Base-by-base conservation (phyloP, 2,113 vertebrate genomes). In the Ceyx cyanopectus region DNA sequence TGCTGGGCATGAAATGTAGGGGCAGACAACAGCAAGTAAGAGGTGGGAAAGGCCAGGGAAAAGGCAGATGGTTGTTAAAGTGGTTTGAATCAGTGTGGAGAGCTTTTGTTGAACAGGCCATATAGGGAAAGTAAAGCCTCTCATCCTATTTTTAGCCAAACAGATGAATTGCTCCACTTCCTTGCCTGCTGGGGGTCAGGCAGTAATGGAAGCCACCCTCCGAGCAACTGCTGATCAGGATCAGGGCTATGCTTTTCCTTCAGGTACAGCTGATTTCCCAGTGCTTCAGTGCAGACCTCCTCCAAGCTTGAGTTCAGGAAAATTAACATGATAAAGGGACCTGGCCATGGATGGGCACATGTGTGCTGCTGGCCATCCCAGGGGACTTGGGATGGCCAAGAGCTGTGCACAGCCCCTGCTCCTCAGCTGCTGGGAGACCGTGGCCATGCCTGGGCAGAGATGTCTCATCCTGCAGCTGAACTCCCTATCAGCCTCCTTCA, bases 141-240 rank as follows among this genome's bases (percentile, higher is more conserved):
- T 89, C 60, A 14, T 73, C 9, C 81, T 95, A 84, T 94, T 95
- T 95, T 95, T 91, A 94, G 68, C 61, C 15, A 34, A 34, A 34
- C 63, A 93, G 67, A 37, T 80, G 69, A 81, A 86, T 58, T 75
- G 37, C 62, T 81, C 62, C 27, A 60, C 69, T 94, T 84, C 10
- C 40, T 50, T 91, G 77, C 30, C 93, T 0, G 1, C 0, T 0
- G 93, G 93, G 93, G 75, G 62, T 75, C 19, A 4, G 66, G 34
- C 5, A 2, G 74, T 94, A 92, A 91, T 94, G 92, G 93, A 87
- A 74, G 27, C 53, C 91, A 67, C 94, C 80, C 68, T 63, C 72
- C 1, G 57, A 92, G 87, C 75, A 82, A 60, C 15, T 0, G 0
- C 9, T 2, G 8, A 58, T 75, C 56, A 54, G 50, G 75, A 76